A percentile compares a stretch with the other conserved stretches of the same genome.
Conservation (phyloP, 2,113 vertebrate species). For the Podilymbus podiceps region DNA sequence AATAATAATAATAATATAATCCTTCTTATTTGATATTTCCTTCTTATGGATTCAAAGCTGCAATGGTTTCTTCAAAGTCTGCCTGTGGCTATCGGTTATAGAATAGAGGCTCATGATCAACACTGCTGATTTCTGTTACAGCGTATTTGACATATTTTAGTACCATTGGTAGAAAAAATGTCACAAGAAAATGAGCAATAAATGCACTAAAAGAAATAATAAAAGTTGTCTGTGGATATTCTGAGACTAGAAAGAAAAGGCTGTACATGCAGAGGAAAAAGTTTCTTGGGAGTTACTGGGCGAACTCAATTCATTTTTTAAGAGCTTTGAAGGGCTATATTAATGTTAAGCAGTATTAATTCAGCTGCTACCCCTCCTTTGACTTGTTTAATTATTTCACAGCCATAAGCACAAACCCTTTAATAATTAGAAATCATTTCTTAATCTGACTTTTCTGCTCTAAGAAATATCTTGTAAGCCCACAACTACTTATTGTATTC, state of each 20-base stretch:
- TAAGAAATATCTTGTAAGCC: neutral
- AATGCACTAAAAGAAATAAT: neutral
- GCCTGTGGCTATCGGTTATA: neutral
- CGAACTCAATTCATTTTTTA: neutral
- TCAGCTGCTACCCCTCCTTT: neutral
- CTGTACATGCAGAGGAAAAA: neutral
- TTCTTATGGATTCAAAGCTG: neutral
- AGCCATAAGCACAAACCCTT: neutral
- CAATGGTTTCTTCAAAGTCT: neutral
- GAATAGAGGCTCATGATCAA: neutral
- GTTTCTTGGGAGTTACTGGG: neutral
- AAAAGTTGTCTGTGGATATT: neutral
- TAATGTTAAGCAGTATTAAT: constrained; percentile 1
- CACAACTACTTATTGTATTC: neutral
- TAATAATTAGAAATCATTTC: neutral
- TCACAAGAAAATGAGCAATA: neutral
- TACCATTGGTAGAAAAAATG: neutral
- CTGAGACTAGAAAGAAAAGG: neutral
- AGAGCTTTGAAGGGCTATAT: neutral
- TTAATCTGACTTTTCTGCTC: neutral
- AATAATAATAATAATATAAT: no score
- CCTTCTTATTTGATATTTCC: neutral
- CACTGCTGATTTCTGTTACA: neutral
- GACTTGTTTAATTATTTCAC: neutral
- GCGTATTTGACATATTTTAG: neutral